These are phyloP conservation scores for Uria lomvia DNA, from an alignment of 2,113 vertebrate genomes.

Conservation along the genomic window DNA sequence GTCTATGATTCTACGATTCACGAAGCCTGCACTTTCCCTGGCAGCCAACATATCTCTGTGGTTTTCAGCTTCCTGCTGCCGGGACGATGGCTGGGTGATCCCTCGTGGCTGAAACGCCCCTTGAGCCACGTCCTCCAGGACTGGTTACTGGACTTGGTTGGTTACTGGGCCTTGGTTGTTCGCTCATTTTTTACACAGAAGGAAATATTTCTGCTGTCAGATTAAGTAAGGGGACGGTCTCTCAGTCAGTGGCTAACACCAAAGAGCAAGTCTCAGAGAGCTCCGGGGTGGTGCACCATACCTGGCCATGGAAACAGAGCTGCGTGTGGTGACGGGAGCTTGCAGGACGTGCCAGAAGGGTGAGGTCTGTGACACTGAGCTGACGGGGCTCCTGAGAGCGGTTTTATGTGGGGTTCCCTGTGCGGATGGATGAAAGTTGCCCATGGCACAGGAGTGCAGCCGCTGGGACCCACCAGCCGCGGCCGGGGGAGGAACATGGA, in stretches of 20 bases:
- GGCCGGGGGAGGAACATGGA: too few relatives aligned
- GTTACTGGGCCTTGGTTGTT: too few relatives aligned
- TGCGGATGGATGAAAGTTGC: accelerated
- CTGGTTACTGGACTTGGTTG: too few relatives aligned
- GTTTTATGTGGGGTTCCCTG: accelerated
- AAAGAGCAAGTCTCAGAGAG: neutral
- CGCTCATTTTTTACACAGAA: neutral
- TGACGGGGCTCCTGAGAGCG: accelerated
- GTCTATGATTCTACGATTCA: neutral
- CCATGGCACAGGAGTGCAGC: neutral
- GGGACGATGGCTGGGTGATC: neutral
- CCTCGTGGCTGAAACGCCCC: neutral
- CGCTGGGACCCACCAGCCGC: neutral
- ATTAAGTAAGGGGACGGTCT: neutral
- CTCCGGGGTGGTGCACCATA: accelerated
- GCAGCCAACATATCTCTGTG: neutral
- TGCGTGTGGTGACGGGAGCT: accelerated
- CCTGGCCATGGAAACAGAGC: accelerated
- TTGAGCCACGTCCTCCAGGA: neutral
- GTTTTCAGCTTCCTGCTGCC: neutral
- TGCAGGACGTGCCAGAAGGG: neutral
- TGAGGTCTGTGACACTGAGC: neutral
- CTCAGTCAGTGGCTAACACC: neutral
- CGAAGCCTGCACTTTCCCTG: accelerated
- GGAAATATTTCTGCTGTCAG: neutral